Percentiles rank a stretch among this genome's conserved stretches.
phyloP scores from a whole-genome alignment of 2,797 vertebrate species.

The Esox masquinongy region DNA sequence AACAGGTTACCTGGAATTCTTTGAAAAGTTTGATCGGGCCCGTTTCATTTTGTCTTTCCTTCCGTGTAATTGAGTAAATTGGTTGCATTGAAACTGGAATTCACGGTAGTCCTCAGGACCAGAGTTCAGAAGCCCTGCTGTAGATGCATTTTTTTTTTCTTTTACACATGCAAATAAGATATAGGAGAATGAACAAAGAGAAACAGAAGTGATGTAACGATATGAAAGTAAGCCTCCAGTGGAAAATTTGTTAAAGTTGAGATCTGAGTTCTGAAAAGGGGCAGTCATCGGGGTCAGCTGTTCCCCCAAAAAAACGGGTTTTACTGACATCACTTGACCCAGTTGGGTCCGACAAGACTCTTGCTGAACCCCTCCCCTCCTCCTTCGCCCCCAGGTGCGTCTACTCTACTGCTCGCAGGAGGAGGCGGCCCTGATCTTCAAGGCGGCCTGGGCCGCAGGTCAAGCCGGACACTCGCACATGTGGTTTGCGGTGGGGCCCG shows the following conservation, averaged over 20 bases:
- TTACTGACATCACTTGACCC: not conserved
- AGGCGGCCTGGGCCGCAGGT: conserved; percentile 82
- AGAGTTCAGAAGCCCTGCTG: no score
- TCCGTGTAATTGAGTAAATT: not conserved
- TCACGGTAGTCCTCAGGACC: no score
- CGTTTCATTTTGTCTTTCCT: not conserved
- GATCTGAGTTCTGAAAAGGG: not conserved
- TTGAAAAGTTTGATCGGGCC: not conserved
- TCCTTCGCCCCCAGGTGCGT: conserved; percentile 73
- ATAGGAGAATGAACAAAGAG: not conserved
- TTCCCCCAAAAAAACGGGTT: not conserved
- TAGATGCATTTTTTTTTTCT: no score
- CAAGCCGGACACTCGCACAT: conserved; percentile 89
- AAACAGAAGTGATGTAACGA: not conserved
- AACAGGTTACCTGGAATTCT: not conserved
- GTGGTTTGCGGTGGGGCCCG: conserved; percentile 92
- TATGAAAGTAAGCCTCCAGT: not conserved
- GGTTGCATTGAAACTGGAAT: no score
- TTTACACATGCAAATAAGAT: not conserved
- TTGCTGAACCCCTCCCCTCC: not conserved
- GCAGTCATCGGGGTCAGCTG: not conserved
- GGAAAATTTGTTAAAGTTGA: not conserved
- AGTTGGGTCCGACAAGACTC: not conserved
- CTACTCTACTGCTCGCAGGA: conserved; percentile 92
- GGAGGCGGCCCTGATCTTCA: conserved; percentile 86